These are phyloP conservation scores for Dromas ardeola DNA, from an alignment of 2,113 vertebrate species.

Conservation along the genomic window DNA sequence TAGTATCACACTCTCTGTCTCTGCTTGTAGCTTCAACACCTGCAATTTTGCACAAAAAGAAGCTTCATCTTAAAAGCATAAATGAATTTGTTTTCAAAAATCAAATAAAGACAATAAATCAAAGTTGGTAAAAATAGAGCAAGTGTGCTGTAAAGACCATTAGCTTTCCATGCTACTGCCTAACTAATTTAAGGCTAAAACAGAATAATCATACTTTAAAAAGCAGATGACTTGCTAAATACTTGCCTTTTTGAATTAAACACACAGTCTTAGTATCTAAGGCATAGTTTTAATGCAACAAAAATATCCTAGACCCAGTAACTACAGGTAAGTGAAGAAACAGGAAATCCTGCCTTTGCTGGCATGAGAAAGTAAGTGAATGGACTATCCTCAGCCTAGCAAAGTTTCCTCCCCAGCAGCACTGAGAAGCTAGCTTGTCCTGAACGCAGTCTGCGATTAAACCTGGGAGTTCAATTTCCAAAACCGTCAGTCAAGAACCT, in stretches of 20 bases:
- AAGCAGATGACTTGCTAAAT: background rate
- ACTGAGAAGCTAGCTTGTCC: background rate
- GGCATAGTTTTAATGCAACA: background rate
- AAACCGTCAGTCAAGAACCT: background rate
- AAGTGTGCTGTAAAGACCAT: background rate
- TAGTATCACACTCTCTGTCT: background rate
- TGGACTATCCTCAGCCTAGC: background rate
- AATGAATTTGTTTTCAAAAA: background rate
- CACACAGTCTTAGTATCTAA: background rate
- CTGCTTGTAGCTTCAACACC: background rate
- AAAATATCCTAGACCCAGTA: background rate
- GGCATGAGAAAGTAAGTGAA: background rate
- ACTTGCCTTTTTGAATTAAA: background rate
- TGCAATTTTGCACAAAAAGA: slow-evolving; percentile 8
- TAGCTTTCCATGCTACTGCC: background rate
- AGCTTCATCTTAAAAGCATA: background rate
- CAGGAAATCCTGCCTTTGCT: background rate
- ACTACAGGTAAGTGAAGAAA: background rate
- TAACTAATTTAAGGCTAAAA: background rate
- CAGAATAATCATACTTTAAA: background rate
- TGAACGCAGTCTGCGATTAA: background rate
- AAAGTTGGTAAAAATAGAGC: background rate
- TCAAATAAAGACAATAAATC: background rate
- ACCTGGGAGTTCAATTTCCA: background rate
- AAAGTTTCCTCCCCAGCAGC: background rate